Evolutionary conservation across 2,113 vertebrate species (phyloP), one percentile per base, ranked within the genome.

Genomic region (Mormyrus iriodes): DNA sequence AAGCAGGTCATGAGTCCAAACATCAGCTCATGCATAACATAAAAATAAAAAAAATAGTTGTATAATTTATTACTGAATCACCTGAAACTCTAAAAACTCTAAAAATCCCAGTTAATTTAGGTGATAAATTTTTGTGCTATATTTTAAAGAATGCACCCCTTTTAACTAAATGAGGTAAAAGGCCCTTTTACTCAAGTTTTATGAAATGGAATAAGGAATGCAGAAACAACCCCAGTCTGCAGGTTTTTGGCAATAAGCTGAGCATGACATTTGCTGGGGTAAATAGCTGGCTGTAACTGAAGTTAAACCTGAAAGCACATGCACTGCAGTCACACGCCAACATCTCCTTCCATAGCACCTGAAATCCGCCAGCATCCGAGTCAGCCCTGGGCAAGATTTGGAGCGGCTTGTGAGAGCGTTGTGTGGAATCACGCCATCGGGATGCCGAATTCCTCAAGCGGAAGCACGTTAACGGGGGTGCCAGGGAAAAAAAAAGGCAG

Each of bases 391-490:
- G 48, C 10, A n/a, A 48, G 19, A 42, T 24, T 73, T 31, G 27
- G 31, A 88, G 49, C n/a, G 2, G 31, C 88, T 88, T 35, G 24
- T 69, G 88, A 88, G 91, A 91, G 88, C 86, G 55, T 89, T 89
- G 92, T 92, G 91, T 84, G 85, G 89, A 92, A 92, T 90, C 88
- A 91, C 89, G 88, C 89, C 52, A 86, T 85, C 55, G 86, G 73
- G 48, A 65, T 61, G 69, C 52, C 89, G 76, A 88, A 58, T 92
- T 90, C 92, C 92, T 53, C 87, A 90, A 90, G 90, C 61, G 27
- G 92, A 90, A 89, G 90, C 90, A 88, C 88, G 39, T 88, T 86
- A 46, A 89, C 91, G 90, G 88, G 87, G 89, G 83, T 73, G 89
- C 88, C 9, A 83, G 86, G 88, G 91, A 89, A 89, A n/a, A 3